A percentile compares a stretch with the other conserved stretches of the same genome.
phyloP scores from a whole-genome alignment of 53 echinoderm and acorn worm species.

The Antedon mediterranea region DNA sequence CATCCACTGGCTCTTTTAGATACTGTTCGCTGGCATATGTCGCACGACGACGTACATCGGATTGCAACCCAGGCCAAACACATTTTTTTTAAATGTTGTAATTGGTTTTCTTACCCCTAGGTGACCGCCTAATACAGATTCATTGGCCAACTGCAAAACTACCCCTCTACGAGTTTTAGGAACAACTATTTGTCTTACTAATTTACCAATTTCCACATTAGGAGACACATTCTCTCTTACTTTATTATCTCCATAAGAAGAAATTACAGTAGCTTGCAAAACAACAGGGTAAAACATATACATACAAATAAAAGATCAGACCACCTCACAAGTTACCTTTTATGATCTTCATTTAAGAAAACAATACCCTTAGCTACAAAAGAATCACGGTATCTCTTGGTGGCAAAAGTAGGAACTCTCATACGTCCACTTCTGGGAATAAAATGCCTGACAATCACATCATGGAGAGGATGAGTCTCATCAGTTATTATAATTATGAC shows the following conservation, averaged over 20 bases:
- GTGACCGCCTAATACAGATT: constrained; percentile 37
- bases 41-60: constrained; percentile 32
- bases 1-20: constrained; percentile 30
- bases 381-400: too few relatives aligned
- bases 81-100: constrained; percentile 17
- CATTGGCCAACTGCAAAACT: constrained; percentile 35
- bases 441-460: too few relatives aligned
- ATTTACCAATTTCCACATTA: constrained; percentile 9
- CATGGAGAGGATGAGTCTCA: too few relatives aligned
- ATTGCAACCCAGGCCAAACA: constrained; percentile 30
- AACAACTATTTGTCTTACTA: constrained; percentile 18
- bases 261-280: too few relatives aligned
- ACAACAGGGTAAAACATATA: too few relatives aligned
- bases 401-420: too few relatives aligned
- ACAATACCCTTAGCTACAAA: neutral
- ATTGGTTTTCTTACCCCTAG: constrained; percentile 23
- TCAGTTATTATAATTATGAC: too few relatives aligned
- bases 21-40: constrained; percentile 41
- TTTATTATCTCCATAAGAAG: too few relatives aligned
- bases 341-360: constrained; percentile 1
- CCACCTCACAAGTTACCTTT: constrained; percentile 3
- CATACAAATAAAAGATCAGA: too few relatives aligned
- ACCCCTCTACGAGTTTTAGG: constrained; percentile 5
- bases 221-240: constrained; percentile 16
- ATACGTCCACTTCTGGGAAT: too few relatives aligned